phyloP scores from a whole-genome alignment of 2,888 invertebrate species.

The Drosophila greeni region DNA sequence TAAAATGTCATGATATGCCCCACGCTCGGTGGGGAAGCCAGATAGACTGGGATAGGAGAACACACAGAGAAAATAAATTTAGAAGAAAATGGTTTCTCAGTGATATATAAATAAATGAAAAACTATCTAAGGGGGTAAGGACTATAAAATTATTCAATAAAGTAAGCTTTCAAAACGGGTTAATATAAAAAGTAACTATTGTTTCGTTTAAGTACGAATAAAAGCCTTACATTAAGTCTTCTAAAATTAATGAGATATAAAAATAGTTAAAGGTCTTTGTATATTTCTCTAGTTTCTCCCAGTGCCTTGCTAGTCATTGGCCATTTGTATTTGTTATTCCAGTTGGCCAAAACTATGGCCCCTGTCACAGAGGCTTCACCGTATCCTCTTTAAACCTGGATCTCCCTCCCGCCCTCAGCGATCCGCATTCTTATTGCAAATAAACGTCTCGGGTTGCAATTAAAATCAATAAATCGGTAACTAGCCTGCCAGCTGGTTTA shows the following conservation, averaged over 20 bases:
- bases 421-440: constrained; percentile 66
- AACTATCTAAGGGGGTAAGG: background rate
- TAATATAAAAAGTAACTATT: background rate
- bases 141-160: background rate
- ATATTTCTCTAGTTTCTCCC: too few relatives aligned
- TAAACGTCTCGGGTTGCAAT: constrained; percentile 77
- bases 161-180: background rate
- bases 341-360: constrained; percentile 64
- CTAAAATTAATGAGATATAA: too few relatives aligned
- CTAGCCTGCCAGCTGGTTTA: constrained; percentile 73
- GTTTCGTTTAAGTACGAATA: too few relatives aligned
- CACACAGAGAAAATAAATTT: background rate
- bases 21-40: constrained; percentile 65
- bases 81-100: background rate
- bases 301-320: background rate
- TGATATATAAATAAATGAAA: background rate
- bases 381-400: background rate
- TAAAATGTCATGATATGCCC: constrained; percentile 78
- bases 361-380: constrained; percentile 44
- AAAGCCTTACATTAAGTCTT: too few relatives aligned
- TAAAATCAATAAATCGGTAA: constrained; percentile 76
- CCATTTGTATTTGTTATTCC: constrained; percentile 58
- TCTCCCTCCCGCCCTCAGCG: background rate
- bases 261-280: too few relatives aligned
- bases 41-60: constrained; percentile 2